Evolutionary conservation across 2,797 vertebrate genomes (phyloP).

Genomic region (Melopsittacus undulatus): DNA sequence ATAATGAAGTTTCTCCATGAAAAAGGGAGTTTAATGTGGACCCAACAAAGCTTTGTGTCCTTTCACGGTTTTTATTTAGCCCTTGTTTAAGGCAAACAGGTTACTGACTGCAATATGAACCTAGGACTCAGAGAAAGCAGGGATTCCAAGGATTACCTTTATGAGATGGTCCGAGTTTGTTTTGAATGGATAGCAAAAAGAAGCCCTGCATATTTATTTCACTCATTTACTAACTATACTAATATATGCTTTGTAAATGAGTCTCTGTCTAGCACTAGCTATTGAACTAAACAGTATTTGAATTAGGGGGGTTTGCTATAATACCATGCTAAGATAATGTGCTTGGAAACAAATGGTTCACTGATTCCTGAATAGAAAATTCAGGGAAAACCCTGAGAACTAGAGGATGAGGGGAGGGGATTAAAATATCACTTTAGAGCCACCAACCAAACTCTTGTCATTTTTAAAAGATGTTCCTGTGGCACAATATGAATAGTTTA

Average conservation of each 20-base stretch:
- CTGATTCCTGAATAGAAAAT: not conserved
- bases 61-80: conserved; percentile 49
- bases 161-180: not conserved
- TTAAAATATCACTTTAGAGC: conserved; percentile 8
- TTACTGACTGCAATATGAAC: conserved; percentile 41
- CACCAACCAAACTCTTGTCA: conserved; percentile 10
- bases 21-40: conserved; percentile 44
- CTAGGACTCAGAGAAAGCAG: conserved; percentile 1
- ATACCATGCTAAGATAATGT: conserved; percentile 32
- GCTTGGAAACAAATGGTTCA: conserved; percentile 50
- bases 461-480: conserved; percentile 13
- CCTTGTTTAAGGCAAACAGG: conserved; percentile 38
- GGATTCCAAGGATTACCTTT: conserved; percentile 24
- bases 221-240: conserved; percentile 24
- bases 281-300: conserved; percentile 44
- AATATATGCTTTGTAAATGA: not conserved
- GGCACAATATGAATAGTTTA: conserved; percentile 42
- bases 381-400: conserved; percentile 23
- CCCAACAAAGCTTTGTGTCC: conserved; percentile 59
- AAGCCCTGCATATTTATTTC: conserved; percentile 54
- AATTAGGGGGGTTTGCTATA: conserved; percentile 32
- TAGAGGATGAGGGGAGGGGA: not conserved
- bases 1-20: conserved; percentile 38
- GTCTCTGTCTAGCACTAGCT: not conserved
- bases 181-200: conserved; percentile 1